Conservation (phyloP, 2,797 vertebrate genomes). For the Sebastes alutus region DNA sequence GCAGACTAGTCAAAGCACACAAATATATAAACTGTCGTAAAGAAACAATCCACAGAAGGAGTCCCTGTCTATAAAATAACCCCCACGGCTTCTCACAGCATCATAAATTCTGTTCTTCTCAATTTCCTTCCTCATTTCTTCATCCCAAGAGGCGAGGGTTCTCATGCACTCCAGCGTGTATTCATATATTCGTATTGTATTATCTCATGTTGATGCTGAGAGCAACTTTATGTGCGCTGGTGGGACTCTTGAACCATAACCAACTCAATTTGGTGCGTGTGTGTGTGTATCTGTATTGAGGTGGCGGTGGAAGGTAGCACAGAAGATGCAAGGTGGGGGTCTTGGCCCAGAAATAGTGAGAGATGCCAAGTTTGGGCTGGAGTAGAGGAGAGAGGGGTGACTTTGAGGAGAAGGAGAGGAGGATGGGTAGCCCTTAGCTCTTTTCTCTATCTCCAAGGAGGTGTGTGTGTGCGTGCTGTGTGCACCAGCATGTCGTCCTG, state of each 20-base stretch:
- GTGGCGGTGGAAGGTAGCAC: neutral
- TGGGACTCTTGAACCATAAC: conserved; percentile 76
- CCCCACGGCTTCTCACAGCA: conserved; percentile 30
- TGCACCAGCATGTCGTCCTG: conserved; percentile 72
- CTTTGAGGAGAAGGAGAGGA: conserved; percentile 76
- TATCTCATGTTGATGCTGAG: conserved; percentile 50
- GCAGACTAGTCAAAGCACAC: neutral
- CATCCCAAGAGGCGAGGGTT: conserved; percentile 36
- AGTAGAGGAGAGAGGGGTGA: conserved; percentile 73
- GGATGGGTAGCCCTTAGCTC: conserved; percentile 75
- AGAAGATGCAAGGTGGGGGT: conserved; percentile 23
- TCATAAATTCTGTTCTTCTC: conserved; percentile 54
- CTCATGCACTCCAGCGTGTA: conserved; percentile 28
- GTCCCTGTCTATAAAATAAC: conserved; percentile 28
- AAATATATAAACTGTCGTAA: conserved; percentile 12
- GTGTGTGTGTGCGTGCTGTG: conserved; percentile 35
- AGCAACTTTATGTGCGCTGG: conserved; percentile 58
- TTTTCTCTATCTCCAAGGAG: conserved; percentile 71
- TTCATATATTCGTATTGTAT: conserved; percentile 61
- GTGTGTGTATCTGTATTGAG: conserved; percentile 1
- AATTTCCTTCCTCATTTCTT: conserved; percentile 45
- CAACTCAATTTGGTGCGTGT: conserved; percentile 66
- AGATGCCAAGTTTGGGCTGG: conserved; percentile 54
- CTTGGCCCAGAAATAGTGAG: conserved; percentile 54
- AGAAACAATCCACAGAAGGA: conserved; percentile 23